Evolutionary conservation across 2,888 invertebrate genomes (phyloP), one percentile per base, ranked within the genome.

Genomic region (Sialis lutaria): DNA sequence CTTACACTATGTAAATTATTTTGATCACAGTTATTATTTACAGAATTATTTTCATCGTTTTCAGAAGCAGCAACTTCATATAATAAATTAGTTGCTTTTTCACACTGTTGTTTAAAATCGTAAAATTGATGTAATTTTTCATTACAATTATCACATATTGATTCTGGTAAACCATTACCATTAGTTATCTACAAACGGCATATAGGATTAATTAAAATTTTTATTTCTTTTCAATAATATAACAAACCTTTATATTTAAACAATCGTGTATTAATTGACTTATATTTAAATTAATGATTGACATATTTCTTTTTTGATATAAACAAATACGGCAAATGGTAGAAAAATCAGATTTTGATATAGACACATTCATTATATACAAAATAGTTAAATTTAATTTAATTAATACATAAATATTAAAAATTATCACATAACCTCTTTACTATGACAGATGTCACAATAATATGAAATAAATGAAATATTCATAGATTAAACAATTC

Each of bases 61-160:
- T 30, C 33, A 33, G 4, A 30, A 31, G 37, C 6, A 34, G 40
- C 6, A 32, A 45, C 31, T 32, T 40, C 30, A 33, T 34, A 10
- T 31, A 45, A 45, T 39, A 45, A 12, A 9, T 34, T 10, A 30
- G 37, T 34, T 9, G n/a, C 10, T 6, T 40, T 45, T 40, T 45
- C 45, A 10, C 45, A 37, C 30, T 39, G 12, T 45, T 39, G 31
- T 39, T 32, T 39, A 40, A 45, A 45, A n/a, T 37, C 31, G 33
- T 30, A 45, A 12, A 40, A 45, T 40, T 39, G 31, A 6, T 45
- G 30, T 6, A 45, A 22, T 40, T 40, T n/a, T 22, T 37, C 30
- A 34, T 39, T 39, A 40, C 45, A 45, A 5, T 34, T 31, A 12
- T 10, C 10, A 45, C 45, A 45, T 4, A 45, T 45, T 40, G 30